Percentiles rank a stretch among this genome's conserved stretches.
Conservation (phyloP, 2,888 invertebrate genomes). For the Erpobdella octoculata region DNA sequence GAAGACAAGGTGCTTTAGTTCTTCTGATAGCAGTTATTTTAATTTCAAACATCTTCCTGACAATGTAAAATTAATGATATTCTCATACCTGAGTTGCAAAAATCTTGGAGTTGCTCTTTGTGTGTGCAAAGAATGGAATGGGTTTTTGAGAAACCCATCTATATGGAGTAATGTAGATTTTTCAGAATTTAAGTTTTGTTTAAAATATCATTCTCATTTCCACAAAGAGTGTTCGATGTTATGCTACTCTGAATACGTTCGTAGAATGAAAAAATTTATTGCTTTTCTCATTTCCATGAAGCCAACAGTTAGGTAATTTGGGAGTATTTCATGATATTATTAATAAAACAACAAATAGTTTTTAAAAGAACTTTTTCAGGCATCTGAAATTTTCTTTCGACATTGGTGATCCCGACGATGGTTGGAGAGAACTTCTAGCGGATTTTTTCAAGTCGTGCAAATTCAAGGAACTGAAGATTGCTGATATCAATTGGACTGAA, state of each 20-base stretch:
- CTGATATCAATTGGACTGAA: conserved; percentile 49
- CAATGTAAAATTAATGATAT: conserved; percentile 47
- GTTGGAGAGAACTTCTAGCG: conserved; percentile 43
- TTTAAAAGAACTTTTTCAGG: conserved; percentile 39
- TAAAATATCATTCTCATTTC: conserved; percentile 38
- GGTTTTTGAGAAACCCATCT: conserved; percentile 41
- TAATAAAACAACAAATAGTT: conserved; percentile 42
- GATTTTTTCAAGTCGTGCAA: conserved; percentile 39
- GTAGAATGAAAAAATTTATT: background rate
- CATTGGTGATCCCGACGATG: conserved; percentile 45
- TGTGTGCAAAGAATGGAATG: conserved; percentile 45
- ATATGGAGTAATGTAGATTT: conserved; percentile 47
- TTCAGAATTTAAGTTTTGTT: conserved; percentile 43
- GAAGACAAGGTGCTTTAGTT: conserved; percentile 1
- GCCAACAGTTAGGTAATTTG: conserved; percentile 35
- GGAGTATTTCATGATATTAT: conserved; percentile 44
- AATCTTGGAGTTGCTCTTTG: conserved; percentile 43
- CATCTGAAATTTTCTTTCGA: conserved; percentile 49
- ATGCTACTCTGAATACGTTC: background rate
- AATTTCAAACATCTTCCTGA: conserved; percentile 45
- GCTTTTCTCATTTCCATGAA: conserved; percentile 33
- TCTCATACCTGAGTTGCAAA: conserved; percentile 44
- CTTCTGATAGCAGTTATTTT: conserved; percentile 34
- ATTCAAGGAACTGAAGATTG: conserved; percentile 41
- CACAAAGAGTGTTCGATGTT: background rate